phyloP scores from a whole-genome alignment of 2,797 vertebrate genomes.

The Champsocephalus gunnari region DNA sequence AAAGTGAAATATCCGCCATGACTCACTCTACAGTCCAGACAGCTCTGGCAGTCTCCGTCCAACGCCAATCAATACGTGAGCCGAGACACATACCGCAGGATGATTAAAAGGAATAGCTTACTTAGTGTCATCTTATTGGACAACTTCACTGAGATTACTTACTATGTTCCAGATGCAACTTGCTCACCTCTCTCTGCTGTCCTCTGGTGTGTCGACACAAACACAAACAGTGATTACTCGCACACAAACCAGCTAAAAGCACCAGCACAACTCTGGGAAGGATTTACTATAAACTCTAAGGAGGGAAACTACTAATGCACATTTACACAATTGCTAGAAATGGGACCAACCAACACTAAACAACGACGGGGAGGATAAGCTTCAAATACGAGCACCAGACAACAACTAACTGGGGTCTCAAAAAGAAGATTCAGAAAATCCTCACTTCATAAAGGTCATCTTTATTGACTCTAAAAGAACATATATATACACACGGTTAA shows the following conservation, averaged over 20 bases:
- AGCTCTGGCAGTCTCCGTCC: conserved; percentile 30
- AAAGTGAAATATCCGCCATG: conserved; percentile 49
- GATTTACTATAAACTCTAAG: conserved; percentile 19
- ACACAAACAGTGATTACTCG: conserved; percentile 40
- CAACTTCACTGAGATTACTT: conserved; percentile 52
- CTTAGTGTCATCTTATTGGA: conserved; percentile 27
- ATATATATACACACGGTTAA: conserved; percentile 85
- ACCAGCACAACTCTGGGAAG: conserved; percentile 19
- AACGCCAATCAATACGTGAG: conserved; percentile 44
- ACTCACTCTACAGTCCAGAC: conserved; percentile 69
- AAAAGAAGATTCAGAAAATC: conserved; percentile 70
- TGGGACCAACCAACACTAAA: conserved; percentile 6
- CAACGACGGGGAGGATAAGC: conserved; percentile 26
- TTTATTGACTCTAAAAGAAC: conserved; percentile 93
- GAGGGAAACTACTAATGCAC: conserved; percentile 3
- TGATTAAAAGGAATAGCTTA: conserved; percentile 10
- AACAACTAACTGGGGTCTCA: conserved; percentile 28
- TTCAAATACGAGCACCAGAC: conserved; percentile 37
- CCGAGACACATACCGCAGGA: conserved; percentile 43
- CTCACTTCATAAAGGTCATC: conserved; percentile 87
- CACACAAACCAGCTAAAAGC: conserved; percentile 11
- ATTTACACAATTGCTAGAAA: conserved; percentile 28
- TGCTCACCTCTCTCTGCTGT: conserved; percentile 63
- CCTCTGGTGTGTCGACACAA: conserved; percentile 55
- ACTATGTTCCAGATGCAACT: conserved; percentile 58